Conservation (phyloP, 2,797 vertebrate species). For the Coccyzus lansbergi region DNA sequence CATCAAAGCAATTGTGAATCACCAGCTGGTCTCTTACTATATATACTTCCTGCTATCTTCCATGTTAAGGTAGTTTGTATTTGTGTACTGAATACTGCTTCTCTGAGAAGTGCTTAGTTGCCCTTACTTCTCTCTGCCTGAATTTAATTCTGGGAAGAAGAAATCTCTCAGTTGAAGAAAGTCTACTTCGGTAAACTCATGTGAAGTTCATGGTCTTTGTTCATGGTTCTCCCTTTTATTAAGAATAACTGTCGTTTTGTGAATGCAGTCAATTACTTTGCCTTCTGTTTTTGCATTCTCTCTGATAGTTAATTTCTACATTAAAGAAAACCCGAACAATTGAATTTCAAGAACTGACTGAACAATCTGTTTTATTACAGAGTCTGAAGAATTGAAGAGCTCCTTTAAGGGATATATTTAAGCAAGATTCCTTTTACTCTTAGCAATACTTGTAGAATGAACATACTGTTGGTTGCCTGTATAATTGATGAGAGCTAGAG, state of each 20-base stretch:
- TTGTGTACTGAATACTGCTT: not conserved
- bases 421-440: not conserved
- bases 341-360: not conserved
- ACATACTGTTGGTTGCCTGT: not conserved
- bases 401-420: not conserved
- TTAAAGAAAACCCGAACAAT: not conserved
- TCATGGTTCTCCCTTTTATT: not conserved
- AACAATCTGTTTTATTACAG: not conserved
- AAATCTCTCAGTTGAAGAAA: not conserved
- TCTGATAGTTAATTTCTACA: not conserved
- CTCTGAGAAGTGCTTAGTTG: not conserved
- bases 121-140: not conserved
- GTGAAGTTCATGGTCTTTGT: not conserved
- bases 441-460: not conserved
- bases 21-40: not conserved
- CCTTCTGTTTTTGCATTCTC: not conserved
- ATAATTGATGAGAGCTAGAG: not conserved
- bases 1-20: conserved; percentile 6
- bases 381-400: not conserved
- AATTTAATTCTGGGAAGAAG: not conserved
- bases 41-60: not conserved
- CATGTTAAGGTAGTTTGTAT: not conserved
- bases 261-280: not conserved
- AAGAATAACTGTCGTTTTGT: not conserved
- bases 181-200: not conserved